phyloP scores from a whole-genome alignment of 1,140 invertebrate genomes.

The Lordiphosa collinella region DNA sequence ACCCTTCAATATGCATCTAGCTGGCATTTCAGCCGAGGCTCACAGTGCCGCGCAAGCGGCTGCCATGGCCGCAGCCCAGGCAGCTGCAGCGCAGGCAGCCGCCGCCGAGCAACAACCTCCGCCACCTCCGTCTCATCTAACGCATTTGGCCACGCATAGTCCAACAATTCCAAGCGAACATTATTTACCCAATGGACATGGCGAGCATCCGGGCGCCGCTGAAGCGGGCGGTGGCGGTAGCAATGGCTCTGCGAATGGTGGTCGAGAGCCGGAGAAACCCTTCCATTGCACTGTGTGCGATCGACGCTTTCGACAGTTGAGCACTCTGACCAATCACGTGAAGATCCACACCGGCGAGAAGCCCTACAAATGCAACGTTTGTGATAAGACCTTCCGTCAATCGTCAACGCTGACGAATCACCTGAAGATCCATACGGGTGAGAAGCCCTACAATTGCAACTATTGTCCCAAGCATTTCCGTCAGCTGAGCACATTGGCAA shows the following conservation, averaged over 20 bases:
- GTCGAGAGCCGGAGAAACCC: conserved; percentile 68
- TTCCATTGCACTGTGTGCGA: conserved; percentile 79
- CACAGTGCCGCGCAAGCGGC: conserved; percentile 74
- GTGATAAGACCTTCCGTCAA: conserved; percentile 79
- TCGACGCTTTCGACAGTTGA: conserved; percentile 77
- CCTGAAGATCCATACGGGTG: conserved; percentile 79
- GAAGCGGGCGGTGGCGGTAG: conserved; percentile 34
- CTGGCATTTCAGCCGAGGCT: conserved; percentile 63
- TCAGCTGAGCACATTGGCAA: conserved; percentile 77
- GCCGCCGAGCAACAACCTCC: conserved; percentile 64
- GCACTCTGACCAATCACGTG: conserved; percentile 78
- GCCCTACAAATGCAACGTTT: conserved; percentile 79
- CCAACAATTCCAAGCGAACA: conserved; percentile 50
- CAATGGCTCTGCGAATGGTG: conserved; percentile 12
- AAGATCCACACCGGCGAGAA: conserved; percentile 79
- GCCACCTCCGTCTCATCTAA: conserved; percentile 49
- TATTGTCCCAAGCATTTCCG: conserved; percentile 79
- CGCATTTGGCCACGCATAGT: conserved; percentile 65
- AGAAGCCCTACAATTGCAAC: conserved; percentile 79
- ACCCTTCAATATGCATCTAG: conserved; percentile 74
- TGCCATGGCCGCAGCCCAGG: conserved; percentile 74
- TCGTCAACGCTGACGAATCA: conserved; percentile 79
- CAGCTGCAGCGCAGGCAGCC: conserved; percentile 72
- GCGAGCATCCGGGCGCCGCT: conserved; percentile 50
- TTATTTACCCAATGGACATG: conserved; percentile 66